phyloP scores from a whole-genome alignment of 2,113 vertebrate genomes.

The Plectropomus leopardus region DNA sequence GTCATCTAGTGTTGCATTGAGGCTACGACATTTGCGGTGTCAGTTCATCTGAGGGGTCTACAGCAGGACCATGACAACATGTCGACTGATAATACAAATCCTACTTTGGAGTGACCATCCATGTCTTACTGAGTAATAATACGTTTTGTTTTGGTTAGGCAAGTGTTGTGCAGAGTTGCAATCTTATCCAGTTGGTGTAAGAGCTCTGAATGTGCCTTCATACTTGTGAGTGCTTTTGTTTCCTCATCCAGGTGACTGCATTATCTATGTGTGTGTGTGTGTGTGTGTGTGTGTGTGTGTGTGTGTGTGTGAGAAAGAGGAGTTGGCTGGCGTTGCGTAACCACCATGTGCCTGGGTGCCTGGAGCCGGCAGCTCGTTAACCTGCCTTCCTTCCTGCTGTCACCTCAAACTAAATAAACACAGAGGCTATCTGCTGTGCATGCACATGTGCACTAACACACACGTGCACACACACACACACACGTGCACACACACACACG shows the following conservation, averaged over 20 bases:
- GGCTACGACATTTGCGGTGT: background rate
- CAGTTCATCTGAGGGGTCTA: background rate
- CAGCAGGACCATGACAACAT: background rate
- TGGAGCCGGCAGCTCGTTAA: constrained; percentile 84
- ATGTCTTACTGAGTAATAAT: background rate
- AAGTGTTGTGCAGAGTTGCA: constrained; percentile 16
- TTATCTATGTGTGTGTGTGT: constrained; percentile 41
- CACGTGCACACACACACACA: constrained; percentile 35
- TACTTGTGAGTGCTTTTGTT: constrained; percentile 47
- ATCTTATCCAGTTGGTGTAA: constrained; percentile 28
- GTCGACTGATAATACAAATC: background rate
- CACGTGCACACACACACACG: constrained; percentile 21
- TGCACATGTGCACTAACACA: constrained; percentile 38
- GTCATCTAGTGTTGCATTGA: background rate
- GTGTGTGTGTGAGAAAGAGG: constrained; percentile 45
- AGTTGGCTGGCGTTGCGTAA: constrained; percentile 78
- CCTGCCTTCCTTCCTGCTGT: constrained; percentile 85
- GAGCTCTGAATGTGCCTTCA: constrained; percentile 34
- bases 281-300: constrained; percentile 45
- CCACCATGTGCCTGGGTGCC: constrained; percentile 80
- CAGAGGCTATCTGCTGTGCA: constrained; percentile 73
- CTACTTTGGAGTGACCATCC: background rate
- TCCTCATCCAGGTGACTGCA: constrained; percentile 64
- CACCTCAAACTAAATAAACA: constrained; percentile 85
- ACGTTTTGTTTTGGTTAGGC: constrained; percentile 39